Base-by-base conservation (phyloP, 2,888 invertebrate species). In the Spodoptera exigua region DNA sequence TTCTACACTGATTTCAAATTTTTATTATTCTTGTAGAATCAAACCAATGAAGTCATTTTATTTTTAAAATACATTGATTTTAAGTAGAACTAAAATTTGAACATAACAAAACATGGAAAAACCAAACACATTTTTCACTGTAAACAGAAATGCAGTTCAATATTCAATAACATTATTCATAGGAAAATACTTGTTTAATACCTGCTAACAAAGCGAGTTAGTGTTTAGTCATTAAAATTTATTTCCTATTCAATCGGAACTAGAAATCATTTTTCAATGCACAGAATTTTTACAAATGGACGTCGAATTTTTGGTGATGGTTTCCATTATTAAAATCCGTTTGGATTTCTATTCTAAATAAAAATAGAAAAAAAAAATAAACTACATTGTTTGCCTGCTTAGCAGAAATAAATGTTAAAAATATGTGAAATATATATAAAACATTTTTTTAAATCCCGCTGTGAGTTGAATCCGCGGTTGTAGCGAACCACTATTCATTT, bases 51-150 rank as follows among this genome's bases (percentile, higher is more conserved):
- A n/a, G n/a, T n/a, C n/a, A n/a, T n/a, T n/a, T n/a, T n/a, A n/a
- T n/a, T n/a, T 27, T 5, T 27, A 27, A 27, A 27, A 27, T 27
- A 27, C 9, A 7, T 9, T 7, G 0, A 27, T 27, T 4, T n/a
- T n/a, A n/a, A n/a, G n/a, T n/a, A n/a, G n/a, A n/a, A n/a, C n/a
- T n/a, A n/a, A n/a, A 27, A 27, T 27, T 18, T 18, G 18, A 85
- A 89, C 62, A 85, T 12, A 37, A 37, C 1, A 32, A 60, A 67
- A 40, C 47, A 68, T 41, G 3, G 35, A 14, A n/a, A 40, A 47
- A 68, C 67, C 44, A 44, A 61, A 48, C 17, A 13, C 0, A 21
- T 34, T 13, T 36, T 53, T 47, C 16, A 9, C 13, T 39, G 45
- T 61, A 27, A 17, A 51, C 62, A 62, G 46, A 55, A 35, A 27